Evolutionary conservation across 2,888 invertebrate species (phyloP).

Genomic region (Pinctada fucata): DNA sequence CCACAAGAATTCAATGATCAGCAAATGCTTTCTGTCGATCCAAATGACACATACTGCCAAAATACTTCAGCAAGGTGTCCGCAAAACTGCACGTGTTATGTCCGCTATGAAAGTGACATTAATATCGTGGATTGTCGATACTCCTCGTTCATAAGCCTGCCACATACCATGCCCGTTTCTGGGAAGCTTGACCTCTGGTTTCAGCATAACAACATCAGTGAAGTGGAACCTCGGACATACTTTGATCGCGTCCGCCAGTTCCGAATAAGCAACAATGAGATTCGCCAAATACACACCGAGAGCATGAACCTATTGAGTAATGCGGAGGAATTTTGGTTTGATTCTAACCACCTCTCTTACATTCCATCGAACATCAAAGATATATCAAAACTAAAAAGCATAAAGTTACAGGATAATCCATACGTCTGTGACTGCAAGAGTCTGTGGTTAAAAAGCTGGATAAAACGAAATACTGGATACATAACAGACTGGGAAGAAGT

Average conservation of each 20-base stretch:
- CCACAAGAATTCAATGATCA: slow-evolving; percentile 41
- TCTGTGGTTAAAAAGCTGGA: slow-evolving; percentile 53
- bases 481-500: slow-evolving; percentile 37
- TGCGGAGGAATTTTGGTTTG: slow-evolving; percentile 35
- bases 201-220: slow-evolving; percentile 47
- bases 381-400: not conserved
- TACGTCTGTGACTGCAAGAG: slow-evolving; percentile 51
- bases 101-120: slow-evolving; percentile 30
- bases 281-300: slow-evolving; percentile 20
- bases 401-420: slow-evolving; percentile 37
- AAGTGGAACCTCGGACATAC: slow-evolving; percentile 35
- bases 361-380: slow-evolving; percentile 43
- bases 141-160: slow-evolving; percentile 25
- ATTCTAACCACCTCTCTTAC: slow-evolving; percentile 39
- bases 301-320: slow-evolving; percentile 23
- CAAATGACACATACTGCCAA: slow-evolving; percentile 40
- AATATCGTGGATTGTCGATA: slow-evolving; percentile 51
- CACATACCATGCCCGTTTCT: slow-evolving; percentile 33
- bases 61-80: slow-evolving; percentile 39
- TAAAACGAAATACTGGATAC: slow-evolving; percentile 20
- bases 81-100: slow-evolving; percentile 40
- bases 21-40: slow-evolving; percentile 35
- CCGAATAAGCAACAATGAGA: slow-evolving; percentile 34
- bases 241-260: slow-evolving; percentile 37
- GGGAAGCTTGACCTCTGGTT: slow-evolving; percentile 51